Base-by-base conservation (phyloP, 2,113 vertebrate genomes). In the Laterallus jamaicensis region DNA sequence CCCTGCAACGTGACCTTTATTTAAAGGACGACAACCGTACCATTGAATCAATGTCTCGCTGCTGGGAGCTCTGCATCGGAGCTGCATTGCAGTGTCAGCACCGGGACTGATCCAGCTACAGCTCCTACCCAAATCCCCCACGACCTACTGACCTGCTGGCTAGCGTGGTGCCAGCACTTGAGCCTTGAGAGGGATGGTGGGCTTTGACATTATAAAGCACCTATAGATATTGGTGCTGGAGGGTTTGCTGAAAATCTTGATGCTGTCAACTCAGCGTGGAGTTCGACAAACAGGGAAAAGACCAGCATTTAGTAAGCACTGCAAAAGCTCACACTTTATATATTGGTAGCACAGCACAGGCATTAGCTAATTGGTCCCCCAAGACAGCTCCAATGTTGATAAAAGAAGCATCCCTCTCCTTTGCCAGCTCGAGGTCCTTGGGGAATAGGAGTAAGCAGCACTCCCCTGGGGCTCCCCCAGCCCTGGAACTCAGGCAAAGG, bases 41-140 rank as follows among this genome's bases (percentile, higher is more conserved):
- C 82, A 19, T 32, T 31, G 95, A 87, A 94, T 94, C 89, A 10
- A 67, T 71, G 89, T 96, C 92, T 71, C 91, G 91, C 44, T 95
- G 92, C 87, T 16, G 69, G 90, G 59, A 95, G 91, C 89, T 87
- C 96, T 97, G 96, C 97, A 91, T 94, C 10, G 80, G 88, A 96
- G 93, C 97, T 97, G 97, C 97, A 97, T 94, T 97, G 97, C 97
- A 97, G 97, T 81, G 85, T 87, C 97, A 90, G 93, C 96, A 89
- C 26, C 8, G 11, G 93, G 87, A 49, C 80, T 4, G 47, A 86
- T 93, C 78, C 88, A 25, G 44, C 83, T 52, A 32, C 69, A 11
- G 90, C 80, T 44, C 67, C 12, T 58, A 28, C 82, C 90, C 31
- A 26, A 11, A 28, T 17, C 54, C 32, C 2, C 40, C 32, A 2